Evolutionary conservation across 35 echinoderm and acorn worm genomes (phyloP).

Genomic region (Chiridota heheva): DNA sequence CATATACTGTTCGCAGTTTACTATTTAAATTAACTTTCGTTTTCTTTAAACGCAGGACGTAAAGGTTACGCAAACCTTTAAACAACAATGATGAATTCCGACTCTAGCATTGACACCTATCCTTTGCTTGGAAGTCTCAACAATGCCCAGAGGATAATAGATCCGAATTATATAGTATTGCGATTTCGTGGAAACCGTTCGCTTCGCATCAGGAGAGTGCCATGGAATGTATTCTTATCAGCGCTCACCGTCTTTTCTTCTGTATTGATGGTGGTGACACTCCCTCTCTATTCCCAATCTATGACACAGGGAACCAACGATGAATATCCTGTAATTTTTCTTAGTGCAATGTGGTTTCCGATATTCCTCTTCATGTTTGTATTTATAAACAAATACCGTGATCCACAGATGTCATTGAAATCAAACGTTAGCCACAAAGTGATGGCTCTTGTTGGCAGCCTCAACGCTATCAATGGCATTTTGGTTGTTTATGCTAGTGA

Average conservation of each 20-base stretch:
- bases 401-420: constrained; percentile 19
- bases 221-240: constrained; percentile 71
- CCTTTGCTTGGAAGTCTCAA: no score
- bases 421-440: constrained; percentile 32
- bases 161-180: no score
- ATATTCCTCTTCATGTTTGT: constrained; percentile 71
- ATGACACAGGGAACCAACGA: constrained; percentile 47
- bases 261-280: constrained; percentile 66
- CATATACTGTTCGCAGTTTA: no score
- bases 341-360: constrained; percentile 66
- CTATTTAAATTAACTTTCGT: no score
- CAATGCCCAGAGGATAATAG: no score
- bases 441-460: constrained; percentile 47
- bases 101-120: no score
- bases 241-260: constrained; percentile 66
- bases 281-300: constrained; percentile 71
- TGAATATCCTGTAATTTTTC: constrained; percentile 78
- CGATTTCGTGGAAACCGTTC: constrained; percentile 22
- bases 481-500: constrained; percentile 89
- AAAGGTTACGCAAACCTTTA: no score
- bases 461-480: constrained; percentile 77
- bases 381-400: constrained; percentile 49
- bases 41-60: no score
- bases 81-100: no score
- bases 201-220: neutral